Evolutionary conservation across 1,140 invertebrate genomes (phyloP), one percentile per base, ranked within the genome.

Genomic region (Probaryconus sp.): DNA sequence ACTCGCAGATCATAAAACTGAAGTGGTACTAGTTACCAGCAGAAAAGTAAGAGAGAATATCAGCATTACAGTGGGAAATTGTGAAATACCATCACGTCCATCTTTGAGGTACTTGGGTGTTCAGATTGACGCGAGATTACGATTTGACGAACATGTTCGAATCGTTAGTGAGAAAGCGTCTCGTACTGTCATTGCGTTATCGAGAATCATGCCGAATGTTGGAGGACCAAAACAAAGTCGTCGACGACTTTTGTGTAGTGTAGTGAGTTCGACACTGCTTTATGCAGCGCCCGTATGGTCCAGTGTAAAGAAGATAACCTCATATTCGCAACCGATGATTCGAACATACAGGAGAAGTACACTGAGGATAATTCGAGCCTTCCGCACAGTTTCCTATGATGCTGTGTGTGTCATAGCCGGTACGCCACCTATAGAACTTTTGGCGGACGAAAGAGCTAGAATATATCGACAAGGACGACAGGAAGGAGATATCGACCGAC

Each of bases 341-440:
- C 5, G 37, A 5, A 21, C 18, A 6, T 51, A 47, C 14, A 24
- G 53, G 7, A 42, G 35, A 5, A 53, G 55, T 18, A 55, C 50
- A 2, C 11, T 74, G 40, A 53, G 48, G 11, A 50, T 74, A 1
- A 30, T 42, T 42, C 5, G 45, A 2, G 70, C 67, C 2, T 79
- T 65, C 30, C 47, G 74, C 16, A 80, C 79, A 0, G 43, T 77
- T 0, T 80, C 74, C 0, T 43, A 47, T 0, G 69, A 70, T 7
- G 77, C 73, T 13, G 53, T 76, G 6, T 28, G 30, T 28, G 64
- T 76, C 1, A 55, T 79, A 6, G 45, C 77, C 5, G 68, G 43
- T 28, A 40, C 61, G 3, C 55, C 56, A n/a, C 79, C 78, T 2
- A 71, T 79, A 0, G 53, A 72, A 4, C 24, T 78, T 3, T 16